phyloP scores from a whole-genome alignment of 2,797 vertebrate genomes.

The Cryptoprocta ferox region DNA sequence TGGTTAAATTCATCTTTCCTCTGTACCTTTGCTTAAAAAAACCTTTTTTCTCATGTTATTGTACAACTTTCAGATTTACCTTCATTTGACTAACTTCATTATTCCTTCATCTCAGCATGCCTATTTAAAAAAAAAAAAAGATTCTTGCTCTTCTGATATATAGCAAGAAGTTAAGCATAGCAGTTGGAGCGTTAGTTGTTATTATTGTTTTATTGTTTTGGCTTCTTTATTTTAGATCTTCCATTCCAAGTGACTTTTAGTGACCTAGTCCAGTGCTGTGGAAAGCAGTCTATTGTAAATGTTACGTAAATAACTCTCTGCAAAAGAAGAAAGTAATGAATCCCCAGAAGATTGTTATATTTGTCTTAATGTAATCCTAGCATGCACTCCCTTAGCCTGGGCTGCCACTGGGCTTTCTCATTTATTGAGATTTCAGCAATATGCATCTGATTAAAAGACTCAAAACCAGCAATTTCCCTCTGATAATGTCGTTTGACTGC shows the following conservation, averaged over 20 bases:
- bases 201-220: not conserved
- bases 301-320: not conserved
- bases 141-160: not conserved
- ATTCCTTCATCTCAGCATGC: not conserved
- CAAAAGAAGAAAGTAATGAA: not conserved
- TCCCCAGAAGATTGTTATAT: not conserved
- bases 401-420: not conserved
- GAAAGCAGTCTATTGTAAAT: not conserved
- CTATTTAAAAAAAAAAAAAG: not conserved
- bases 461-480: not conserved
- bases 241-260: not conserved
- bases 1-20: not conserved
- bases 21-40: not conserved
- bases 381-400: not conserved
- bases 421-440: not conserved
- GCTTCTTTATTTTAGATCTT: not conserved
- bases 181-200: not conserved
- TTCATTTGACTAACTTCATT: not conserved
- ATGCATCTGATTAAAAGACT: not conserved
- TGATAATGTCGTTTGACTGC: not conserved
- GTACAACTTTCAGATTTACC: not conserved
- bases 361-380: not conserved
- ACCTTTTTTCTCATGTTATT: not conserved
- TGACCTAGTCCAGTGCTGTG: not conserved
- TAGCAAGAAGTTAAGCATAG: not conserved